Evolutionary conservation across 2,888 invertebrate species (phyloP).

Genomic region (Zonitis immaculata): DNA sequence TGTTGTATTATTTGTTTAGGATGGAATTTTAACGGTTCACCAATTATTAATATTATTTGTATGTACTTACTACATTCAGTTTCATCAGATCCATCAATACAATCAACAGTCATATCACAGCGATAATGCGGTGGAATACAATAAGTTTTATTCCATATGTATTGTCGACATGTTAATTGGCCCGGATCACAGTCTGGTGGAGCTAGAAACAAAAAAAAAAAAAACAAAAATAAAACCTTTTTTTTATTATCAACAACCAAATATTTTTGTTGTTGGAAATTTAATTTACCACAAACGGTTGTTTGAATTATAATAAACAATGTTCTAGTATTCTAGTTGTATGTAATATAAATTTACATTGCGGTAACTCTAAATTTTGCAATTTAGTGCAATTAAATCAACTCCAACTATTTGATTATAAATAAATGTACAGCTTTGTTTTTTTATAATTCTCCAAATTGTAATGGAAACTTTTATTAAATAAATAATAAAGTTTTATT

Average conservation of each 20-base stretch:
- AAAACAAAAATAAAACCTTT: neutral
- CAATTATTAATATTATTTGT: no score
- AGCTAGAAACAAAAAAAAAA: conserved; percentile 55
- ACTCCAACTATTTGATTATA: no score
- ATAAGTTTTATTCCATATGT: conserved; percentile 93
- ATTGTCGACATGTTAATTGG: conserved; percentile 88
- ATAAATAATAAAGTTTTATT: no score
- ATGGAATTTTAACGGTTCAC: no score
- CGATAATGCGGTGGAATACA: conserved; percentile 90
- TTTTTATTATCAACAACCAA: no score
- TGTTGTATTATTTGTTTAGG: no score
- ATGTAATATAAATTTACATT: no score
- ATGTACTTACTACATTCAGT: conserved; percentile 86
- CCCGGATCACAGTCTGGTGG: conserved; percentile 92
- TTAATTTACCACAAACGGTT: neutral
- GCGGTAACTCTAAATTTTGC: neutral
- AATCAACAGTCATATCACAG: conserved; percentile 94
- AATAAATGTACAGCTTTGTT: neutral
- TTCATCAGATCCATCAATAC: conserved; percentile 93
- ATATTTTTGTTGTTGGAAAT: neutral
- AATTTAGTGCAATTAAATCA: neutral
- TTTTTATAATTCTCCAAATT: no score
- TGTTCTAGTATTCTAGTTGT: no score
- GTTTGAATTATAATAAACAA: no score
- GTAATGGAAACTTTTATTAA: no score